Conservation (phyloP, 1,140 invertebrate species). For the Wasmannia auropunctata region DNA sequence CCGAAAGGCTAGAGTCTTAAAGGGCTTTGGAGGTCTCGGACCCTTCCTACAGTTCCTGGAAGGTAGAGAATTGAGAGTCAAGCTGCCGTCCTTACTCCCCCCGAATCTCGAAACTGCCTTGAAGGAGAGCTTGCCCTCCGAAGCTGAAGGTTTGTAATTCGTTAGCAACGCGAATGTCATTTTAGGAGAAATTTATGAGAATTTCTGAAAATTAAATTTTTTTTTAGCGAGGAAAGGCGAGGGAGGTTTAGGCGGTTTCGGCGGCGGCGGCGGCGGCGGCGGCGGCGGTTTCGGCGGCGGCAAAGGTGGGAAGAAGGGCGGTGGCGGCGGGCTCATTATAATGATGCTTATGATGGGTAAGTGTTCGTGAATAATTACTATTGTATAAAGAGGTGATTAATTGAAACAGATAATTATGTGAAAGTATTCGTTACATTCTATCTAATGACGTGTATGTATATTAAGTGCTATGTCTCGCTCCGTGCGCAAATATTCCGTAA, state of each 20-base stretch:
- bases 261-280: conserved; percentile 51
- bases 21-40: conserved; percentile 85
- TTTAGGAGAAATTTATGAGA: not conserved
- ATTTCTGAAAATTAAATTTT: conserved; percentile 50
- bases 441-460: not conserved
- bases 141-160: conserved; percentile 68
- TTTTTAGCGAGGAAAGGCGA: conserved; percentile 62
- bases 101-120: conserved; percentile 77
- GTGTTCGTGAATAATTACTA: conserved; percentile 31
- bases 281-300: conserved; percentile 66
- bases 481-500: not conserved
- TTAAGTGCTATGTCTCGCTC: not conserved
- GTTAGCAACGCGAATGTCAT: not conserved
- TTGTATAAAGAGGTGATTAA: not conserved
- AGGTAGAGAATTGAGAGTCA: conserved; percentile 89
- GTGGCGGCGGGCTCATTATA: conserved; percentile 84
- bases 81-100: conserved; percentile 87
- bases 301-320: conserved; percentile 81
- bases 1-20: conserved; percentile 83
- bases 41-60: conserved; percentile 88
- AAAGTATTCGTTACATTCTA: not conserved
- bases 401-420: not conserved
- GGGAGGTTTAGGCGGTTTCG: conserved; percentile 47
- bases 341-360: conserved; percentile 91
- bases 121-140: conserved; percentile 73